These are phyloP conservation scores for Lepisosteus oculatus DNA, from an alignment of 2,113 vertebrate genomes.

Conservation along the genomic window DNA sequence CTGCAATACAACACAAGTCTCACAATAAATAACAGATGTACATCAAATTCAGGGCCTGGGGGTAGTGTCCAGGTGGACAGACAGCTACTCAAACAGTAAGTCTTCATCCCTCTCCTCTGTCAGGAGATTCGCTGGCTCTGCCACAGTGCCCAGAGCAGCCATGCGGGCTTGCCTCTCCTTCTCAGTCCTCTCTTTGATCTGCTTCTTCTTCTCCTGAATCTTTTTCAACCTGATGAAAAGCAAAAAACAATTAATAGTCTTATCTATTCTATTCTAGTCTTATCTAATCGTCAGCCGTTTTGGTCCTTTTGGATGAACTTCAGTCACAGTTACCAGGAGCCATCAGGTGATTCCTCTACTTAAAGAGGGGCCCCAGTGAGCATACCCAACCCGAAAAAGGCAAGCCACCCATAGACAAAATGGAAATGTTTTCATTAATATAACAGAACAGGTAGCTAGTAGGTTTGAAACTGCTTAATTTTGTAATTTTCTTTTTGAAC, in stretches of 20 bases:
- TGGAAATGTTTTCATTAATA: too few species aligned
- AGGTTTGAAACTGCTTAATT: too few species aligned
- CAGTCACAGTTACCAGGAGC: too few species aligned
- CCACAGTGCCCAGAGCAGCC: constrained; percentile 62
- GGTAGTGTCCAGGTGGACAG: not conserved
- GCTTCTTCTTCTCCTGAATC: constrained; percentile 98
- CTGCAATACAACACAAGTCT: constrained; percentile 44
- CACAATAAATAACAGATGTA: constrained; percentile 61
- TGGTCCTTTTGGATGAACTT: too few species aligned
- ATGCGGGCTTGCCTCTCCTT: constrained; percentile 71
- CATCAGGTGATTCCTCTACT: too few species aligned
- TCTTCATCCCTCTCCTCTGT: constrained; percentile 90
- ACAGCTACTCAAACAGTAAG: constrained; percentile 83
- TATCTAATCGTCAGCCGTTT: too few species aligned
- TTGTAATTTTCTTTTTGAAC: too few species aligned
- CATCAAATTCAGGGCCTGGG: not conserved
- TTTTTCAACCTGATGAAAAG: constrained; percentile 85
- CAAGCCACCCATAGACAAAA: too few species aligned
- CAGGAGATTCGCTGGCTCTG: constrained; percentile 85
- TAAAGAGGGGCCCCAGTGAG: too few species aligned
- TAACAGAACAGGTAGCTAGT: too few species aligned
- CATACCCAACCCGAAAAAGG: too few species aligned
- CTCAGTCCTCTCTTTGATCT: constrained; percentile 82
- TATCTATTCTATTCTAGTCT: too few species aligned
- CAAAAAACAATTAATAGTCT: not conserved